phyloP scores from a whole-genome alignment of 2,888 invertebrate genomes.

The Drosophila atroscutellata region DNA sequence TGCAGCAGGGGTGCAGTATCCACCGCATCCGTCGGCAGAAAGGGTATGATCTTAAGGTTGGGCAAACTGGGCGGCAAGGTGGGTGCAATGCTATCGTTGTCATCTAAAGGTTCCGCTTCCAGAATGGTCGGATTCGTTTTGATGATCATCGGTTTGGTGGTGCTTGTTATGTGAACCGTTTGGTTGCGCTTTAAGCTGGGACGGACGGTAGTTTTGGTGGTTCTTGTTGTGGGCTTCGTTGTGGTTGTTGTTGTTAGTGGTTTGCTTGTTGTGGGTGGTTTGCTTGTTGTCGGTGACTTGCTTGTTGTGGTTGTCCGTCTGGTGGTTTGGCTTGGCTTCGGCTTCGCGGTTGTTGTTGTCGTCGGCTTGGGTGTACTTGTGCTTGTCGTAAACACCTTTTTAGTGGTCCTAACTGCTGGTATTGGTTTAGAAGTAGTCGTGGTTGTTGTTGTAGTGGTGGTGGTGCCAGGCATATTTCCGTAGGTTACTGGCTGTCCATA shows the following conservation, averaged over 20 bases:
- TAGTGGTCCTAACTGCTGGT: conserved; percentile 8
- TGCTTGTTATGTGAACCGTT: conserved; percentile 33
- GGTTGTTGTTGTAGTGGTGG: conserved; percentile 23
- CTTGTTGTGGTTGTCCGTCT: conserved; percentile 32
- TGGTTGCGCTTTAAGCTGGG: conserved; percentile 30
- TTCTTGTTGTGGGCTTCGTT: conserved; percentile 16
- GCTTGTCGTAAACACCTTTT: conserved; percentile 21
- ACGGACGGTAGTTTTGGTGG: conserved; percentile 6
- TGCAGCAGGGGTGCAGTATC: conserved; percentile 57
- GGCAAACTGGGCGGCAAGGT: conserved; percentile 93
- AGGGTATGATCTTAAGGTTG: conserved; percentile 94
- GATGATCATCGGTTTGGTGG: conserved; percentile 75
- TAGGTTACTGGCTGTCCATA: conserved; percentile 67
- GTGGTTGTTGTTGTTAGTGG: conserved; percentile 27
- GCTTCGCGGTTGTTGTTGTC: conserved; percentile 33
- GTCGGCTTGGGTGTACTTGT: conserved; percentile 18
- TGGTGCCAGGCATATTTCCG: conserved; percentile 48
- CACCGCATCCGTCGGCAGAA: conserved; percentile 93
- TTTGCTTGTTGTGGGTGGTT: not conserved
- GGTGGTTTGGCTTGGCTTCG: conserved; percentile 31
- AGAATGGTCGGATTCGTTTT: conserved; percentile 84
- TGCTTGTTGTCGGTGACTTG: conserved; percentile 26
- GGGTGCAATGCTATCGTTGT: conserved; percentile 63
- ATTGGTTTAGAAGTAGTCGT: conserved; percentile 21
- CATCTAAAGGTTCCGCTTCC: conserved; percentile 83